phyloP scores from a whole-genome alignment of 1,140 invertebrate species.

The Heliothis subflexa region DNA sequence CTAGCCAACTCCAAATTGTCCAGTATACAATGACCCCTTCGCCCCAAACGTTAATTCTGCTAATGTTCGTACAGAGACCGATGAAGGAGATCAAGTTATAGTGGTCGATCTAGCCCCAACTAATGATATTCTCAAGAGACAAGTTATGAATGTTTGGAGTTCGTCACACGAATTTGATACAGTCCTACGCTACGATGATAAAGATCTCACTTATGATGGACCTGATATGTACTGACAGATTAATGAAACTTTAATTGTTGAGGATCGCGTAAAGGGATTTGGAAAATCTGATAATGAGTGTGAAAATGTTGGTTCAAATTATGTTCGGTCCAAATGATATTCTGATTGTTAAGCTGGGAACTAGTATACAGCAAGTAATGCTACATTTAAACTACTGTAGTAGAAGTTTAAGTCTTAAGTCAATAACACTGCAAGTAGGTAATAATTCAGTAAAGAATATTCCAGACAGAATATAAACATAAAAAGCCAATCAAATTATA shows the following conservation, averaged over 20 bases:
- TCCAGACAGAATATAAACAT: neutral
- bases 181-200: slow-evolving; percentile 67
- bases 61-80: neutral
- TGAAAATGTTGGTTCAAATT: neutral
- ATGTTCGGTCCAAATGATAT: neutral
- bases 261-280: neutral
- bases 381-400: too few relatives aligned
- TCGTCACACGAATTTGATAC: slow-evolving; percentile 65
- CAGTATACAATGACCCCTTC: slow-evolving; percentile 47
- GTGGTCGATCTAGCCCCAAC: slow-evolving; percentile 55
- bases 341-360: neutral
- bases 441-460: neutral
- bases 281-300: neutral
- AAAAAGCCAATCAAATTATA: slow-evolving; percentile 16
- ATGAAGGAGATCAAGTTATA: slow-evolving; percentile 52
- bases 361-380: too few relatives aligned
- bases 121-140: slow-evolving; percentile 68
- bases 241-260: slow-evolving; percentile 17
- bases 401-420: too few relatives aligned
- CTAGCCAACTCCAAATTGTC: slow-evolving; percentile 24
- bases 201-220: slow-evolving; percentile 15
- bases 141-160: slow-evolving; percentile 70
- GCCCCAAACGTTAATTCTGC: neutral
- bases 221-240: slow-evolving; percentile 24
- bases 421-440: too few relatives aligned